These are phyloP conservation scores for Drosophila sechellia DNA, from an alignment of 1,140 invertebrate genomes.

Conservation along the genomic window DNA sequence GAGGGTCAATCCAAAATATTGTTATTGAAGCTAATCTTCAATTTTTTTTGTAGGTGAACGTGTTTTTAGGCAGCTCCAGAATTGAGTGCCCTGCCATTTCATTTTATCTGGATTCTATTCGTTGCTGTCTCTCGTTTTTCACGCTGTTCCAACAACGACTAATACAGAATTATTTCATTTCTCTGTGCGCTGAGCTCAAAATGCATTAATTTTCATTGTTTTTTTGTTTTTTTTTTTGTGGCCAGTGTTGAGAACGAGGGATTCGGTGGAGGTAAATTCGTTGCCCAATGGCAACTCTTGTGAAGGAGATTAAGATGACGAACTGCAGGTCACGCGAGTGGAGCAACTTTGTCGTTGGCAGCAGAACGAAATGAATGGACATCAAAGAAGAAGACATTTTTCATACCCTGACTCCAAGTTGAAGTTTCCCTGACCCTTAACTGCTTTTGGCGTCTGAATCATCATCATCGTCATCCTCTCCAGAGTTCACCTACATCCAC, in stretches of 20 bases:
- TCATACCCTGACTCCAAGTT: conserved; percentile 45
- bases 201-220: conserved; percentile 78
- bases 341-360: conserved; percentile 42
- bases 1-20: not conserved
- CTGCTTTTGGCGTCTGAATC: conserved; percentile 11
- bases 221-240: not conserved
- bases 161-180: conserved; percentile 78
- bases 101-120: conserved; percentile 2
- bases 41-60: not conserved
- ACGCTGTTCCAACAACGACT: conserved; percentile 25
- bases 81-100: not conserved
- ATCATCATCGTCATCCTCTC: conserved; percentile 4
- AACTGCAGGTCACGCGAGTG: conserved; percentile 66
- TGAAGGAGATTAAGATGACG: conserved; percentile 69
- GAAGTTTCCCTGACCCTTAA: not conserved
- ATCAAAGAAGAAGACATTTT: conserved; percentile 19
- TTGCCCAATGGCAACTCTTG: conserved; percentile 3
- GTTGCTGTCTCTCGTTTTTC: no score
- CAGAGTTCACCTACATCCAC: not conserved
- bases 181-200: conserved; percentile 50
- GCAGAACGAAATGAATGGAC: not conserved
- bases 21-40: not conserved
- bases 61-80: not conserved
- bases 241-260: not conserved
- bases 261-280: not conserved